Conservation (phyloP, 37 sponge, comb jelly and placozoan species). For the Sycon ciliatum region DNA sequence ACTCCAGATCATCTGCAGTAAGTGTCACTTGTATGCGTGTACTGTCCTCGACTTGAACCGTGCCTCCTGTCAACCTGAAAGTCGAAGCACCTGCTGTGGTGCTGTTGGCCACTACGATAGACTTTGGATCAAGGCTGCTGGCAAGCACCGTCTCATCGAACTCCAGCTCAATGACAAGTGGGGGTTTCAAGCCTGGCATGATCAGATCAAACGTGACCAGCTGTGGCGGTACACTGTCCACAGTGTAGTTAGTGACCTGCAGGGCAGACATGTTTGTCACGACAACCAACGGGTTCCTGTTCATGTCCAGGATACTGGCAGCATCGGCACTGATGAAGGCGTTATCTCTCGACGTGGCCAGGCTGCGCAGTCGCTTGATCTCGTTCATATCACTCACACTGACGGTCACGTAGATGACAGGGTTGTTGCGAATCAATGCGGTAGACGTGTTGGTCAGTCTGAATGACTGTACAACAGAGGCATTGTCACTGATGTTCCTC, state of each 20-base stretch:
- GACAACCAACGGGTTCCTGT: conserved; percentile 37
- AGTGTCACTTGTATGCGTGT: conserved; percentile 50
- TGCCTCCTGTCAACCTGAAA: conserved; percentile 57
- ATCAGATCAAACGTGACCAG: conserved; percentile 53
- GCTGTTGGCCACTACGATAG: conserved; percentile 52
- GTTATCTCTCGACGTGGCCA: conserved; percentile 47
- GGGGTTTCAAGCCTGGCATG: conserved; percentile 20
- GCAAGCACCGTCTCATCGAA: conserved; percentile 84
- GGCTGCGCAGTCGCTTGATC: conserved; percentile 46
- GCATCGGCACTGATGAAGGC: conserved; percentile 39
- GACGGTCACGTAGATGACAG: conserved; percentile 26
- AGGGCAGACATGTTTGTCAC: conserved; percentile 27
- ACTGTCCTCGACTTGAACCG: conserved; percentile 40
- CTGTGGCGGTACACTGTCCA: conserved; percentile 49
- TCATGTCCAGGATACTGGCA: conserved; percentile 63
- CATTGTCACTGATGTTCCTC: conserved; percentile 15
- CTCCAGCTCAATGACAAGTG: conserved; percentile 56
- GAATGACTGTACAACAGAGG: conserved; percentile 23
- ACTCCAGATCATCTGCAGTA: conserved; percentile 37
- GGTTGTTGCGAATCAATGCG: conserved; percentile 32
- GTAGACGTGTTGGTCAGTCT: conserved; percentile 42
- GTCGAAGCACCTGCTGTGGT: conserved; percentile 9
- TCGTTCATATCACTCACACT: conserved; percentile 49
- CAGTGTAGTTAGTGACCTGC: conserved; percentile 31
- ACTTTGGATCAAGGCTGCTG: conserved; percentile 48